Conservation (phyloP, 2,113 vertebrate genomes). For the Seriola rivoliana region DNA sequence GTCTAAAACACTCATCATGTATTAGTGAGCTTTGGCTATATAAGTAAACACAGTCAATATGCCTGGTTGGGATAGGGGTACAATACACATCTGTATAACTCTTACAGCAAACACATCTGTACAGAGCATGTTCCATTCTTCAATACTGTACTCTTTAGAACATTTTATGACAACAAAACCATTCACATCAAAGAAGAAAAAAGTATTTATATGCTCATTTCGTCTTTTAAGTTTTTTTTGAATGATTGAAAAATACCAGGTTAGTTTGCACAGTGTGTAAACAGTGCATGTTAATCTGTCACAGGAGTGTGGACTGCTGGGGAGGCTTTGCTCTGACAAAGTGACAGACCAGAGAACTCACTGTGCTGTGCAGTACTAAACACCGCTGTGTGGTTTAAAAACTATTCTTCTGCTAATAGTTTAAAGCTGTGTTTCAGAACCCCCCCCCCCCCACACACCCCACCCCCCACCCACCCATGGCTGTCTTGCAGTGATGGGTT, state of each 20-base stretch:
- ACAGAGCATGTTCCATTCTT: slow-evolving; percentile 35
- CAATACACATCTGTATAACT: slow-evolving; percentile 36
- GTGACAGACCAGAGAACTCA: slow-evolving; percentile 51
- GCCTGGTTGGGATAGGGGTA: background rate
- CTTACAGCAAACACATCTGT: slow-evolving; percentile 53
- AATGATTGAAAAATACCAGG: slow-evolving; percentile 43
- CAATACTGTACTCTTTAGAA: slow-evolving; percentile 20
- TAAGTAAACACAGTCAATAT: slow-evolving; percentile 49
- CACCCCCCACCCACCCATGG: background rate
- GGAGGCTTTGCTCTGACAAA: slow-evolving; percentile 40
- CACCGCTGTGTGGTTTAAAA: slow-evolving; percentile 69
- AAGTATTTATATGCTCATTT: slow-evolving; percentile 52
- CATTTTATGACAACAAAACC: slow-evolving; percentile 22
- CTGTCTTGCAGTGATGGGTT: slow-evolving; percentile 47
- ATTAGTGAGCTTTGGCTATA: slow-evolving; percentile 34
- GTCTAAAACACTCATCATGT: slow-evolving; percentile 17
- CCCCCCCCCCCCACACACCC: no score
- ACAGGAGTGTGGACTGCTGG: slow-evolving; percentile 49
- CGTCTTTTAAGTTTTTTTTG: slow-evolving; percentile 32
- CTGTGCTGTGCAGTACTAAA: slow-evolving; percentile 51
- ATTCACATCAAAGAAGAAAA: slow-evolving; percentile 28
- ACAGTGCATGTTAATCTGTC: slow-evolving; percentile 57
- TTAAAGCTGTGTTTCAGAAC: slow-evolving; percentile 66
- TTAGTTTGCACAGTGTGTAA: slow-evolving; percentile 41
- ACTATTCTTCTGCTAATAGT: slow-evolving; percentile 73